Evolutionary conservation across 2,797 vertebrate species (phyloP).

Genomic region (Cottoperca gobio): DNA sequence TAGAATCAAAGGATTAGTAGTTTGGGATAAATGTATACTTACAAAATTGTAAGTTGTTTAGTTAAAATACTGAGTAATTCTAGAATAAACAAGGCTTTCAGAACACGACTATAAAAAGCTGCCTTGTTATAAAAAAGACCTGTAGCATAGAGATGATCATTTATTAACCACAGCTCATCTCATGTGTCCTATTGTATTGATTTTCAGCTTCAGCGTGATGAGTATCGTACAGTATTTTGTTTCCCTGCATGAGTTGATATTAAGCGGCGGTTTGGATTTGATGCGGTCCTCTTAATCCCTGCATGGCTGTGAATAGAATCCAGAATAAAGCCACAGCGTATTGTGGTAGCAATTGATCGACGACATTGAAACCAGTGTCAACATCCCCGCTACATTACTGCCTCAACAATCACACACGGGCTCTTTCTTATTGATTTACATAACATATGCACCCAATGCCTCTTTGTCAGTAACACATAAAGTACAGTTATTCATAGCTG

Average conservation of each 20-base stretch:
- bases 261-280: slow-evolving; percentile 36
- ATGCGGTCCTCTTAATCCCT: slow-evolving; percentile 4
- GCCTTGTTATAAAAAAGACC: slow-evolving; percentile 4
- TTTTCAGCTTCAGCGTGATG: slow-evolving; percentile 30
- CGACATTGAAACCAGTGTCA: slow-evolving; percentile 16
- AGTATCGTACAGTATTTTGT: slow-evolving; percentile 34
- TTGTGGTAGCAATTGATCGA: slow-evolving; percentile 45
- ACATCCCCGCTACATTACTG: background rate
- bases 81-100: background rate
- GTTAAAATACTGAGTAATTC: background rate
- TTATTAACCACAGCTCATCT: slow-evolving; percentile 10
- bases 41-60: background rate
- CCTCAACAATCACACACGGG: background rate
- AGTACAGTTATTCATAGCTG: slow-evolving; percentile 6
- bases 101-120: background rate
- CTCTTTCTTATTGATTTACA: slow-evolving; percentile 49
- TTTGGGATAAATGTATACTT: background rate
- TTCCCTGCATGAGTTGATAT: slow-evolving; percentile 23
- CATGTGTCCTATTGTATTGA: slow-evolving; percentile 33
- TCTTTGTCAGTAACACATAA: background rate
- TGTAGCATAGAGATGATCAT: background rate
- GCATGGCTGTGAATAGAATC: background rate
- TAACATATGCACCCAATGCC: background rate
- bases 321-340: slow-evolving; percentile 5
- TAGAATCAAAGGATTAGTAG: slow-evolving; percentile 32